These are phyloP conservation scores for Pelochelys cantorii DNA, from an alignment of 2,797 vertebrate genomes.

Conservation along the genomic window DNA sequence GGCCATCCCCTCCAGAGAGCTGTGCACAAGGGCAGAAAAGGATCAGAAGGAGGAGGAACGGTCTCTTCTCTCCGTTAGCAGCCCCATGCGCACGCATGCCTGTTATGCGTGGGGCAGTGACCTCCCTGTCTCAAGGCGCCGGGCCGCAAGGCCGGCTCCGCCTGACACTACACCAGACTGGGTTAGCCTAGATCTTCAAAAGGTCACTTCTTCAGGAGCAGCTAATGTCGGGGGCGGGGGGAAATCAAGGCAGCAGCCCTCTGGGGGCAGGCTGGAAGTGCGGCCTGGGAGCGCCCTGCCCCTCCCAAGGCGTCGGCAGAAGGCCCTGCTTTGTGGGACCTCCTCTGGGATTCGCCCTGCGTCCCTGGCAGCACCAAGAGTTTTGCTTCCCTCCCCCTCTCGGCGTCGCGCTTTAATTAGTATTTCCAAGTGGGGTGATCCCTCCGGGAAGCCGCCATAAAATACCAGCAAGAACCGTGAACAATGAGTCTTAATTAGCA, in stretches of 20 bases:
- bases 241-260: too few species aligned
- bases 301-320: background rate
- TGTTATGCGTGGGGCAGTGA: conserved; percentile 22
- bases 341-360: background rate
- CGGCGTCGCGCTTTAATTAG: conserved; percentile 75
- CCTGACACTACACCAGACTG: conserved; percentile 47
- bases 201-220: background rate
- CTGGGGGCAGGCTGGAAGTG: background rate
- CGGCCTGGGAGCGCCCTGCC: background rate
- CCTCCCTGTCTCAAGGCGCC: background rate
- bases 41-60: background rate
- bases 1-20: background rate
- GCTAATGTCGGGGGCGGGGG: accelerated
- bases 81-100: background rate
- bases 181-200: background rate
- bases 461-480: conserved; percentile 64
- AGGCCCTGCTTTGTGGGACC: background rate
- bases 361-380: background rate
- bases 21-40: too few species aligned
- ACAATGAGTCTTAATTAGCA: conserved; percentile 77
- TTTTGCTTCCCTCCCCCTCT: conserved; percentile 27
- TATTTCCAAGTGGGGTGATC: conserved; percentile 72
- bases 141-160: conserved; percentile 22
- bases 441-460: conserved; percentile 67
- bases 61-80: background rate